These are phyloP conservation scores for Brachypodius melanocephalos DNA, from an alignment of 2,113 vertebrate genomes.

Conservation along the genomic window DNA sequence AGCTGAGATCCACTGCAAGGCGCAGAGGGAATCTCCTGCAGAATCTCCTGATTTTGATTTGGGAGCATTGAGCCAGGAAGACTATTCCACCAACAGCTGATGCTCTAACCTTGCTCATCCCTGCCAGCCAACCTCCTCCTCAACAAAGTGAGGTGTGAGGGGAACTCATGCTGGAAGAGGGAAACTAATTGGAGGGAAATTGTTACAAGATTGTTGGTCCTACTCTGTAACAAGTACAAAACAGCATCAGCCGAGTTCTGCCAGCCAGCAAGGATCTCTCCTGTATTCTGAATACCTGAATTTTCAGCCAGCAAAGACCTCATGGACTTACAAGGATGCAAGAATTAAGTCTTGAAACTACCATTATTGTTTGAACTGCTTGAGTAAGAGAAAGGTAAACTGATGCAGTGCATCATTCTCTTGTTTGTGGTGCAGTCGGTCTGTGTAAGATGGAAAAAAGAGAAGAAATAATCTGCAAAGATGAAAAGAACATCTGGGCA, in stretches of 20 bases:
- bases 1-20: not conserved
- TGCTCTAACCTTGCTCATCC: not conserved
- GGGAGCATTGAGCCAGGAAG: not conserved
- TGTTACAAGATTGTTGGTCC: not conserved
- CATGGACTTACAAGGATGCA: not conserved
- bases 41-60: not conserved
- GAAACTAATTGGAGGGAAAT: not conserved
- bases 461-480: not conserved
- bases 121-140: not conserved
- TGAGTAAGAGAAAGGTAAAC: not conserved
- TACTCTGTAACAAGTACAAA: fast-evolving
- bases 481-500: not conserved
- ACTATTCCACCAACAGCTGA: not conserved
- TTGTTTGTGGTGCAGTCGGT: not conserved
- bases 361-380: not conserved
- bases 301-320: not conserved
- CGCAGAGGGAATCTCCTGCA: not conserved
- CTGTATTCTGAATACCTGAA: not conserved
- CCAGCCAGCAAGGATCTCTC: fast-evolving
- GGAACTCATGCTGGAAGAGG: not conserved
- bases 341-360: not conserved
- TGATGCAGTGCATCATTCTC: not conserved
- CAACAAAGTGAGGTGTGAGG: not conserved
- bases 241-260: not conserved
- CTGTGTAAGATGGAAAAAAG: not conserved